Conservation (phyloP, 1,140 invertebrate species). For the Laupala kohalensis region DNA sequence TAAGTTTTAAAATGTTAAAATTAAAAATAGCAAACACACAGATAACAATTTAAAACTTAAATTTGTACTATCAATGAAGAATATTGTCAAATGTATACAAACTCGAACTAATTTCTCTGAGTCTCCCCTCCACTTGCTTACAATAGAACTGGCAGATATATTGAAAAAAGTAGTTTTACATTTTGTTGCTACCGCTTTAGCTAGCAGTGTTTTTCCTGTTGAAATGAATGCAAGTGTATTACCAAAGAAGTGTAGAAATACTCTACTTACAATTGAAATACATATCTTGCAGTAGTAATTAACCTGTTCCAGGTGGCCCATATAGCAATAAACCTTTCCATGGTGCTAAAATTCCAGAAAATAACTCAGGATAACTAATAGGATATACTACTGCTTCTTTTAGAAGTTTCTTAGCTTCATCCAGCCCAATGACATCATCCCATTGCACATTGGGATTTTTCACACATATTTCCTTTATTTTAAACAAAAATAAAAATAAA, state of each 20-base stretch:
- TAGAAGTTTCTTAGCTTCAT: slow-evolving; percentile 66
- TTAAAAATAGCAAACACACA: no score
- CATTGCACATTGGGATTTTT: slow-evolving; percentile 43
- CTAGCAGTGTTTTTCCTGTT: slow-evolving; percentile 73
- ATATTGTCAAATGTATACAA: no score
- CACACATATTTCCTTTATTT: slow-evolving; percentile 47
- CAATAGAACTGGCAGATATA: slow-evolving; percentile 71
- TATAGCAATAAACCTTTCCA: slow-evolving; percentile 78
- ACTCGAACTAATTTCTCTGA: slow-evolving; percentile 84
- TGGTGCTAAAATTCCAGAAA: slow-evolving; percentile 59
- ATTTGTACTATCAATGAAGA: no score
- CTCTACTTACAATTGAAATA: no score
- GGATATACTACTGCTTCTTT: slow-evolving; percentile 83
- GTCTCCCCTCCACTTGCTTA: slow-evolving; percentile 90
- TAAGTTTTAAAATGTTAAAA: no score
- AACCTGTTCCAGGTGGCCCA: slow-evolving; percentile 78
- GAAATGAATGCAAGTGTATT: not conserved
- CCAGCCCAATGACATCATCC: slow-evolving; percentile 52
- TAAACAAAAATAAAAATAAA: slow-evolving; percentile 18
- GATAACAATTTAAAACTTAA: no score
- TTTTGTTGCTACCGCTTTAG: slow-evolving; percentile 86
- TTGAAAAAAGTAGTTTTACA: slow-evolving; percentile 85
- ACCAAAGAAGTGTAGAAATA: no score
- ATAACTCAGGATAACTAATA: slow-evolving; percentile 70
- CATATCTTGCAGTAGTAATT: not conserved